phyloP scores from a whole-genome alignment of 2,888 invertebrate genomes.

The Erannis defoliaria region DNA sequence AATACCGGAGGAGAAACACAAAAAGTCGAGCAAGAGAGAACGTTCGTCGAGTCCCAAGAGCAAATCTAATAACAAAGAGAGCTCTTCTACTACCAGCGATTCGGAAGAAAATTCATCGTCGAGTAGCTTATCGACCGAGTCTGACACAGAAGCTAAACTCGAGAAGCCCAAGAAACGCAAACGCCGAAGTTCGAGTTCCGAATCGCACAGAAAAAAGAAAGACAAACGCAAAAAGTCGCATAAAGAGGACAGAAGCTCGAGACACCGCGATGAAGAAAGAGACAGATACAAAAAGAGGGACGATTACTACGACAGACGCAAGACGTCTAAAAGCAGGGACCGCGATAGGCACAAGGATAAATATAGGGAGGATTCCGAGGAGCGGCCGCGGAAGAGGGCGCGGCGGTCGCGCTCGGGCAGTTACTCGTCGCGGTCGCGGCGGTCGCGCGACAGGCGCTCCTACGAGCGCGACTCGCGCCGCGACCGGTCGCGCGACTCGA shows the following conservation, averaged over 20 bases:
- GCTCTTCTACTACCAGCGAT: constrained; percentile 73
- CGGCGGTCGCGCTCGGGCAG: constrained; percentile 74
- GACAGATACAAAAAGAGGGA: constrained; percentile 66
- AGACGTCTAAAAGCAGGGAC: constrained; percentile 61
- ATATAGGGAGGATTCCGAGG: constrained; percentile 76
- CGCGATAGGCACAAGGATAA: constrained; percentile 65
- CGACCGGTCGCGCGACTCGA: constrained; percentile 52
- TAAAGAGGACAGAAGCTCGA: constrained; percentile 63
- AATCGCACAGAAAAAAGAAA: constrained; percentile 67
- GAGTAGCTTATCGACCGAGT: constrained; percentile 57
- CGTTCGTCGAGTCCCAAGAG: constrained; percentile 70
- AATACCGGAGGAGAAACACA: constrained; percentile 70
- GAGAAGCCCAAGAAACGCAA: constrained; percentile 73
- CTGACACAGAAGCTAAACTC: constrained; percentile 59
- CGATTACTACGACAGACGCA: constrained; percentile 68
- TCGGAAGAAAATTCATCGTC: constrained; percentile 72
- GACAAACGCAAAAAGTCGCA: constrained; percentile 66
- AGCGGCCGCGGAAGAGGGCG: constrained; percentile 67
- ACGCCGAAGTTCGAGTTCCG: constrained; percentile 68
- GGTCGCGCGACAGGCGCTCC: constrained; percentile 60
- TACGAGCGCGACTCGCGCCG: constrained; percentile 54
- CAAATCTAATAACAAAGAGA: constrained; percentile 72
- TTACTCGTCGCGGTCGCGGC: constrained; percentile 67
- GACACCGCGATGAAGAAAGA: constrained; percentile 64
- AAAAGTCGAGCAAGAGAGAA: constrained; percentile 65